Conservation (phyloP, 2,888 invertebrate genomes). For the Mimachlamys varia region DNA sequence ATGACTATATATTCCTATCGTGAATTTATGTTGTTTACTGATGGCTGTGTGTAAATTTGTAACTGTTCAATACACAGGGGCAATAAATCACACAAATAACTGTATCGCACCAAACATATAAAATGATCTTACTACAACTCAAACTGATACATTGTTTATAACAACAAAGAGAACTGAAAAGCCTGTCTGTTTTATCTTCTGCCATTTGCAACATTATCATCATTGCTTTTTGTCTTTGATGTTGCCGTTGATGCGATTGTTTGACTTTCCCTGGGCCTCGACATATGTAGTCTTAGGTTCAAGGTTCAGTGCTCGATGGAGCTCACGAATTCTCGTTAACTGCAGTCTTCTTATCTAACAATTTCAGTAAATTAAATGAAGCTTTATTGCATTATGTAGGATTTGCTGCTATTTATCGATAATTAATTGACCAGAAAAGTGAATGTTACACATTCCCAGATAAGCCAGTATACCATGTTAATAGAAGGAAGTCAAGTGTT, state of each 20-base stretch:
- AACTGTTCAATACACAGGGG: no score
- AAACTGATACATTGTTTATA: not conserved
- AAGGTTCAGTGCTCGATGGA: not conserved
- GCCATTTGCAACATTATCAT: not conserved
- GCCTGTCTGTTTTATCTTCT: not conserved
- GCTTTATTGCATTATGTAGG: not conserved
- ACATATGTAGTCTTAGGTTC: not conserved
- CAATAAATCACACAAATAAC: no score
- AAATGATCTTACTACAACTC: not conserved
- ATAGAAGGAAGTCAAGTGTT: not conserved
- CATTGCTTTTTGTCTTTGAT: not conserved
- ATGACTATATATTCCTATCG: no score
- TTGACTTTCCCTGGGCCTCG: not conserved
- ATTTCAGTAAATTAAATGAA: not conserved
- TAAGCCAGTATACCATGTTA: not conserved
- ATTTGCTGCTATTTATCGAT: not conserved
- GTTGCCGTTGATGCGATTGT: not conserved
- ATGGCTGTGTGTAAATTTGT: no score
- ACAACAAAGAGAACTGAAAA: not conserved
- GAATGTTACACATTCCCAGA: not conserved
- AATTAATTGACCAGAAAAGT: constrained; percentile 3
- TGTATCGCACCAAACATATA: no score
- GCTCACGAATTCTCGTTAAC: not conserved
- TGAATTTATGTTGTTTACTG: no score
- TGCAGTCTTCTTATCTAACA: not conserved